Conservation (phyloP, 1,140 invertebrate genomes). For the Scaptomyza montana region DNA sequence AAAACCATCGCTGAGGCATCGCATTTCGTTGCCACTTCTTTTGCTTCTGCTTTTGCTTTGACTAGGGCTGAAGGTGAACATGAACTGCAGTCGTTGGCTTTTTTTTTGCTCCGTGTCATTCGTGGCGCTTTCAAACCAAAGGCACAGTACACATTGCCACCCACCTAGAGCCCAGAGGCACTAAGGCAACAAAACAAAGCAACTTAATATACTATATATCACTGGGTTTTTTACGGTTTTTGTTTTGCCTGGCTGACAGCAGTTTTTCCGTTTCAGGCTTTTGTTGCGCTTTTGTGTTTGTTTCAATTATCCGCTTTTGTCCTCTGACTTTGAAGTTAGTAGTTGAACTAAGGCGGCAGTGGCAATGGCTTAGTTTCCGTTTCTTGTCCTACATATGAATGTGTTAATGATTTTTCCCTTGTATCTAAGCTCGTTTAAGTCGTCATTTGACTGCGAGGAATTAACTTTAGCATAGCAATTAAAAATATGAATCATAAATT, state of each 20-base stretch:
- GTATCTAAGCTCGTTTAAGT: not conserved
- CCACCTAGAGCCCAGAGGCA: not conserved
- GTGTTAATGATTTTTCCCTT: not conserved
- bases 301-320: conserved; percentile 26
- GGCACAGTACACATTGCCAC: conserved; percentile 20
- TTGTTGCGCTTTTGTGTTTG: conserved; percentile 13
- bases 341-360: conserved; percentile 45
- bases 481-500: too few species aligned
- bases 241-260: conserved; percentile 46
- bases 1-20: conserved; percentile 59
- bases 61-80: conserved; percentile 50
- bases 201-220: not conserved
- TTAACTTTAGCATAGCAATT: too few species aligned
- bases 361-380: conserved; percentile 43
- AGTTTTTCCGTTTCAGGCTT: conserved; percentile 26
- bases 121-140: conserved; percentile 28
- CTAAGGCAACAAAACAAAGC: not conserved
- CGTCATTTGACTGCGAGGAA: too few species aligned
- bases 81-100: not conserved
- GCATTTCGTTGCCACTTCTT: conserved; percentile 52
- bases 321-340: conserved; percentile 69
- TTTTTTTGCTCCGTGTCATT: conserved; percentile 10
- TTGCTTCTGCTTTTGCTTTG: conserved; percentile 27
- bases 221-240: not conserved
- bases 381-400: conserved; percentile 12